phyloP scores from a whole-genome alignment of 2,888 invertebrate species.

The Homarus gammarus region DNA sequence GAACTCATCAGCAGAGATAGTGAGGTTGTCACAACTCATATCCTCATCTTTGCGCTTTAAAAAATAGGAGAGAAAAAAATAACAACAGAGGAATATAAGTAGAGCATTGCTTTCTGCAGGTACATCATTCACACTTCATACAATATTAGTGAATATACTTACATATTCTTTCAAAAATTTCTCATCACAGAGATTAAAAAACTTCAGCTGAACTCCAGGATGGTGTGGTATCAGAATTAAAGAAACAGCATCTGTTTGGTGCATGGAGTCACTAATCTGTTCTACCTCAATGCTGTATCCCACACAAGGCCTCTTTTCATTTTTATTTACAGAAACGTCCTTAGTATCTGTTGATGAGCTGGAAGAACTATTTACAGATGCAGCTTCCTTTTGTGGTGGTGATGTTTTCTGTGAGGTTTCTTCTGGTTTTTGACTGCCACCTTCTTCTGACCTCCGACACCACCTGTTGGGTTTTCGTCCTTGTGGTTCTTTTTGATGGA shows the following conservation, averaged over 20 bases:
- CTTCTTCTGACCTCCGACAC: neutral
- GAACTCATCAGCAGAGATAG: conserved; percentile 38
- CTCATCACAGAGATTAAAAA: conserved; percentile 50
- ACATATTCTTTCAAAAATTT: conserved; percentile 51
- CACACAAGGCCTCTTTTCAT: conserved; percentile 21
- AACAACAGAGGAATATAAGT: neutral
- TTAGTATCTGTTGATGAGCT: neutral
- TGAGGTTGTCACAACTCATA: neutral
- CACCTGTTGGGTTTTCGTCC: conserved; percentile 1
- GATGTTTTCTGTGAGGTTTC: neutral
- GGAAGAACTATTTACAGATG: neutral
- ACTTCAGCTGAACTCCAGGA: conserved; percentile 64
- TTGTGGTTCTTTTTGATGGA: conserved; percentile 11
- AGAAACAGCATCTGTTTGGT: conserved; percentile 59
- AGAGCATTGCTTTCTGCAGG: neutral
- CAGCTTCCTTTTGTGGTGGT: neutral
- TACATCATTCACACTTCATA: neutral
- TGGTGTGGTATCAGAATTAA: conserved; percentile 63
- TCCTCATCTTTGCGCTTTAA: conserved; percentile 31
- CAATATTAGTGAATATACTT: conserved; percentile 34
- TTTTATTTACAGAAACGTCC: neutral
- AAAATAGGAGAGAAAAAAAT: neutral
- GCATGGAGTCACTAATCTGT: conserved; percentile 1
- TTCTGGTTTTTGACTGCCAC: neutral
- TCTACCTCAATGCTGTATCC: conserved; percentile 70